Percentiles rank a stretch among this genome's conserved stretches.
These are phyloP conservation scores for Tor tambroides DNA, from an alignment of 2,113 vertebrate species.

Conservation along the genomic window DNA sequence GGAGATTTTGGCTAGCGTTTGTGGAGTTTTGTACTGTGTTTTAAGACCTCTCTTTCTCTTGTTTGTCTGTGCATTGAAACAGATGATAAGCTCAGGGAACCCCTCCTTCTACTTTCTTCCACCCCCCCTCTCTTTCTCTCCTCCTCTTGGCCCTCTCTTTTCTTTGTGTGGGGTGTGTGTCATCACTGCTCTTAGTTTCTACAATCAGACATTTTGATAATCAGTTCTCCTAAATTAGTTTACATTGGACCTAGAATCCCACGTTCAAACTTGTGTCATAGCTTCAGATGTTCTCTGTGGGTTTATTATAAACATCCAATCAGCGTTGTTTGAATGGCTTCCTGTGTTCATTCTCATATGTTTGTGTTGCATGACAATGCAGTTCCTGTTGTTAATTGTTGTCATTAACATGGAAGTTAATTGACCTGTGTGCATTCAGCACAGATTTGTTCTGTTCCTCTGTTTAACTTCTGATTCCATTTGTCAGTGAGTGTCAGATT, in stretches of 20 bases:
- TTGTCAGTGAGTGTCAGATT: conserved; percentile 13
- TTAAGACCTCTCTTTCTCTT: conserved; percentile 24
- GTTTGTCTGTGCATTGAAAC: conserved; percentile 65
- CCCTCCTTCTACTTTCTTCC: conserved; percentile 36
- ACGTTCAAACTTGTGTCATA: not conserved
- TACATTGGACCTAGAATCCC: not conserved
- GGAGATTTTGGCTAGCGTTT: conserved; percentile 39
- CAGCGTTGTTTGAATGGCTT: not conserved
- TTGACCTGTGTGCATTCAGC: not conserved
- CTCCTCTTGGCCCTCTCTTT: conserved; percentile 25
- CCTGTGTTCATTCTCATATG: not conserved
- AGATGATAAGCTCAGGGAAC: conserved; percentile 50
- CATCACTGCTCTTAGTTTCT: conserved; percentile 22
- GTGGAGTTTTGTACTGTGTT: conserved; percentile 33
- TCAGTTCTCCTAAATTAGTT: not conserved
- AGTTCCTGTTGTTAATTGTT: not conserved
- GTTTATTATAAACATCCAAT: not conserved
- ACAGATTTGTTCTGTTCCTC: conserved; percentile 2
- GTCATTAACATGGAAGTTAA: not conserved
- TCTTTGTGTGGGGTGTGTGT: conserved; percentile 30
- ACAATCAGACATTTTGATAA: not conserved
- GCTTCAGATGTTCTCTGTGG: not conserved
- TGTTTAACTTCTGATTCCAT: conserved; percentile 18
- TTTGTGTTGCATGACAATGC: not conserved
- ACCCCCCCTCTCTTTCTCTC: conserved; percentile 38